Evolutionary conservation across 2,888 invertebrate species (phyloP), one percentile per base, ranked within the genome.

Genomic region (Stegana nigrithorax): DNA sequence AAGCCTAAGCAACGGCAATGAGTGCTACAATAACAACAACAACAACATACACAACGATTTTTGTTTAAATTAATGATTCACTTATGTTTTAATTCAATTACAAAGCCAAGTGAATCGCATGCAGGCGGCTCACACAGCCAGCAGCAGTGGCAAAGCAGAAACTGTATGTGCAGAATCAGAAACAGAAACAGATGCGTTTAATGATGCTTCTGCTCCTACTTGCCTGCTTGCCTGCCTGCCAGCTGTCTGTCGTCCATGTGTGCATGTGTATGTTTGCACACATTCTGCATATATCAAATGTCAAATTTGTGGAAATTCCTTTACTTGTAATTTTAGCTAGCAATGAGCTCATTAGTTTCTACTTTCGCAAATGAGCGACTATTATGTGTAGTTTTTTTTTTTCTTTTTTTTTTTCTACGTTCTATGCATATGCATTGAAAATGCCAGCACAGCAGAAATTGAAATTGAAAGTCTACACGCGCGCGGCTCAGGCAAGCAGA

Each of bases 21-120:
- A n/a, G n/a, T n/a, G n/a, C n/a, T n/a, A n/a, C n/a, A n/a, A n/a
- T n/a, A n/a, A n/a, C n/a, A n/a, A n/a, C n/a, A n/a, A n/a, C 4
- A 2, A 45, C 45, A 45, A 45, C 45, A 32, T 32, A 14, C 12
- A 29, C 7, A 27, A 27, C 10, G n/a, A 12, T 36, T 8, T 21
- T 23, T 55, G 32, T 23, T 55, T 36, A 55, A 55, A 32, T 55
- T 55, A 55, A 55, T 55, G 53, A 55, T 55, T 55, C 53, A 55
- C 23, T 55, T 14, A 29, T 53, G 29, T 14, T 32, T 36, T 55
- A 55, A 55, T 55, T 55, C 32, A 55, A 55, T 55, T 55, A 55
- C 53, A 55, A 47, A 21, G 25, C 42, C 47, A 25, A 47, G 25
- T 10, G 47, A 47, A 3, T 47, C 36, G 10, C 32, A 55, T 21